These are phyloP conservation scores for Coracias cyanogaster DNA, from an alignment of 2,797 vertebrate species.

Conservation along the genomic window DNA sequence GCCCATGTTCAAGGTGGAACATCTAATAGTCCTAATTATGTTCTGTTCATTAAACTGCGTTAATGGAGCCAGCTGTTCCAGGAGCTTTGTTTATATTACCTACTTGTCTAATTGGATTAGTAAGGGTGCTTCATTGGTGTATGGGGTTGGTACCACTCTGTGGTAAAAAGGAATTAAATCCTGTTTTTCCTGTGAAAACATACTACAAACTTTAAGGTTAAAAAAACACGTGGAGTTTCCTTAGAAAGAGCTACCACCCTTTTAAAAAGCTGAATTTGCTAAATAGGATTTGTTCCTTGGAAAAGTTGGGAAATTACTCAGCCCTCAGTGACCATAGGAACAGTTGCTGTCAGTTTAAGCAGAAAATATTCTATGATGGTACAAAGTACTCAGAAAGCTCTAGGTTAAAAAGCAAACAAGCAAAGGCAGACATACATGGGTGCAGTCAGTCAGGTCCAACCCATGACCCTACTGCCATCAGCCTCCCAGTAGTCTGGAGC, in stretches of 20 bases:
- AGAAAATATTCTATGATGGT: not conserved
- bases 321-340: not conserved
- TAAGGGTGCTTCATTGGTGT: not conserved
- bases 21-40: not conserved
- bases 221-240: not conserved
- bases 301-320: not conserved
- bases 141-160: not conserved
- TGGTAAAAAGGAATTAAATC: not conserved
- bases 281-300: not conserved
- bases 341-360: not conserved
- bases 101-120: slow-evolving; percentile 37
- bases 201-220: not conserved
- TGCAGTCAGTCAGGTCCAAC: not conserved
- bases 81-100: slow-evolving; percentile 26
- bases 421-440: not conserved
- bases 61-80: slow-evolving; percentile 13
- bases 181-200: not conserved
- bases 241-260: not conserved
- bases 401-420: slow-evolving; percentile 26
- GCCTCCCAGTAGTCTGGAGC: not conserved
- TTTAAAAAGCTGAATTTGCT: not conserved
- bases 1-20: not conserved
- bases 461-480: not conserved
- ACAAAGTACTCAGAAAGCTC: slow-evolving; percentile 24
- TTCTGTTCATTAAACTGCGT: slow-evolving; percentile 35